Percentiles rank a stretch among this genome's conserved stretches.
These are phyloP conservation scores for Nematolebias whitei DNA, from an alignment of 2,113 vertebrate species.

Conservation along the genomic window DNA sequence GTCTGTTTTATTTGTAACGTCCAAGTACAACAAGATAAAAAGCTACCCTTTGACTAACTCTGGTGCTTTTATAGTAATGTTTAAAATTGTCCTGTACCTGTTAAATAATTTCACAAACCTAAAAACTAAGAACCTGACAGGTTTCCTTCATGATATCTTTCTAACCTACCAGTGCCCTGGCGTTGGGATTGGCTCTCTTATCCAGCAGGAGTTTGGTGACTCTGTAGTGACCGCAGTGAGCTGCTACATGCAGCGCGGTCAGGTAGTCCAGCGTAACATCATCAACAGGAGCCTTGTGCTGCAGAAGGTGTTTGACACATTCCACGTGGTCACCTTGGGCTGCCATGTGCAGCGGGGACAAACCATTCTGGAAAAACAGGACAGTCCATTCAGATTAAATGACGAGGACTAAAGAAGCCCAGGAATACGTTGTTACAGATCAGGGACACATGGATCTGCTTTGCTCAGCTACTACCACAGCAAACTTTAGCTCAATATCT, in stretches of 20 bases:
- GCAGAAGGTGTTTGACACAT: constrained; percentile 94
- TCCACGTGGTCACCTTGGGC: constrained; percentile 97
- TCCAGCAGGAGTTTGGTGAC: constrained; percentile 98
- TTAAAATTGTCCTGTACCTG: too few species aligned
- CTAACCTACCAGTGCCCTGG: constrained; percentile 88
- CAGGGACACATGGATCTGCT: too few species aligned
- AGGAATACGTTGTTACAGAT: neutral
- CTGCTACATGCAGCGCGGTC: constrained; percentile 94
- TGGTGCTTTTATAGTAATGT: too few species aligned
- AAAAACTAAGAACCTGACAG: too few species aligned
- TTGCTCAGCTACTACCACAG: too few species aligned
- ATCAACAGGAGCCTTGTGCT: constrained; percentile 95
- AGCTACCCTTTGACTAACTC: too few species aligned
- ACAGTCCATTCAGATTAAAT: neutral
- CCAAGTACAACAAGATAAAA: too few species aligned
- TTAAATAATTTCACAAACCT: too few species aligned
- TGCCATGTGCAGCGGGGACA: constrained; percentile 97
- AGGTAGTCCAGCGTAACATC: constrained; percentile 97
- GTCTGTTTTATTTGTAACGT: too few species aligned
- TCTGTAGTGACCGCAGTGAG: constrained; percentile 95
- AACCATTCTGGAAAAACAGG: constrained; percentile 85
- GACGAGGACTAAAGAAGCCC: too few species aligned
- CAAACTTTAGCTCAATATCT: too few species aligned
- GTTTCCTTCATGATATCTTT: neutral
- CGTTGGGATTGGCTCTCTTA: constrained; percentile 97